These are phyloP conservation scores for Circaetus gallicus DNA, from an alignment of 2,113 vertebrate genomes.

Conservation along the genomic window DNA sequence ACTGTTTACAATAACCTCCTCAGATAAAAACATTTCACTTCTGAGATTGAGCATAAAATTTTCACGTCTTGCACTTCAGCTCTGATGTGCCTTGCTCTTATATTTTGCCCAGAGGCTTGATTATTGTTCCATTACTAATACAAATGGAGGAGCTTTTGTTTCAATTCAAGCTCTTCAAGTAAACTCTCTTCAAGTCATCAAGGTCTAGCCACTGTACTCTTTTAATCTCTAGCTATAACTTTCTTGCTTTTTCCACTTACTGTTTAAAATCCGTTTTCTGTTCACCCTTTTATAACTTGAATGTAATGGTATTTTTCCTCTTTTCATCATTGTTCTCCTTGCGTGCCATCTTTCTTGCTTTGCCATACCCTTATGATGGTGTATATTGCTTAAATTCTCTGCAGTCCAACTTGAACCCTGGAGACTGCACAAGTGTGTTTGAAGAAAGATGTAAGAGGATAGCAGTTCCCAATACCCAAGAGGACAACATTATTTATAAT, in stretches of 20 bases:
- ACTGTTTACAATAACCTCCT: constrained; percentile 6
- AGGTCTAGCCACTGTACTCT: background rate
- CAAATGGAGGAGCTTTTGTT: constrained; percentile 22
- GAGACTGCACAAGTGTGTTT: background rate
- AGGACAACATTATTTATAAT: background rate
- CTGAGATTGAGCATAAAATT: background rate
- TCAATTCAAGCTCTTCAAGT: background rate
- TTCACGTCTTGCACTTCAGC: background rate
- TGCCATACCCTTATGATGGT: background rate
- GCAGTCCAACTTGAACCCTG: background rate
- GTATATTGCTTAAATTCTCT: background rate
- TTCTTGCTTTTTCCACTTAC: background rate
- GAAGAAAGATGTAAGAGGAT: background rate
- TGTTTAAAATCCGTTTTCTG: background rate
- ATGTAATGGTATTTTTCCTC: background rate
- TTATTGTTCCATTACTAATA: constrained; percentile 1
- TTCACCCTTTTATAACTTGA: background rate
- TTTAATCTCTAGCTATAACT: background rate
- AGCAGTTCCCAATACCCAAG: background rate
- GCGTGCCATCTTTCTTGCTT: background rate
- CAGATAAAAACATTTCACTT: background rate
- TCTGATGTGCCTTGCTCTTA: background rate
- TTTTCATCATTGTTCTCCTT: background rate
- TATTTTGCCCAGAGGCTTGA: constrained; percentile 16
- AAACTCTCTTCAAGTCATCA: background rate